A percentile compares a stretch with the other conserved stretches of the same genome.
These are phyloP conservation scores for Caenorhabditis panamensis DNA, from an alignment of 2,888 invertebrate genomes.

Conservation along the genomic window DNA sequence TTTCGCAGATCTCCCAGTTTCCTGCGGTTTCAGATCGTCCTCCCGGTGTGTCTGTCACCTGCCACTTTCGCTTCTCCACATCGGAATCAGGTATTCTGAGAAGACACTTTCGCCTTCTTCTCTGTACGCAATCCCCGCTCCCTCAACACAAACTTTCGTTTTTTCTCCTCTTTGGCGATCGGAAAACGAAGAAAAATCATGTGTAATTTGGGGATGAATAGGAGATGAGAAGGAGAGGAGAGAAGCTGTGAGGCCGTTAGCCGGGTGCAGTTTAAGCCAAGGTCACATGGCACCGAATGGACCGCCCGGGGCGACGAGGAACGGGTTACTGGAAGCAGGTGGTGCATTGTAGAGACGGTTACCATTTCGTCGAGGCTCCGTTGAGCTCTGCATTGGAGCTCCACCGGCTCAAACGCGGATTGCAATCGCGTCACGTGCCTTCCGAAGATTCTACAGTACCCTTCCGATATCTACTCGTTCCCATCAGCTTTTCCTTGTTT, in stretches of 20 bases:
- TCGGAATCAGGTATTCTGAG: background rate
- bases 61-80: background rate
- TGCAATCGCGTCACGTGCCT: too few species aligned
- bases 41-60: background rate
- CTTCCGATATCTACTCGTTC: too few species aligned
- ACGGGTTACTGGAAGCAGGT: too few species aligned
- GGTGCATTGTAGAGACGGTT: too few species aligned
- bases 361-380: too few species aligned
- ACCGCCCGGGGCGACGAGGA: background rate
- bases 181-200: conserved; percentile 11
- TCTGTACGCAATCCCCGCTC: background rate
- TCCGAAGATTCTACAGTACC: too few species aligned
- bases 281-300: background rate
- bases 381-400: too few species aligned
- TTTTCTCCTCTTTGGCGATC: background rate
- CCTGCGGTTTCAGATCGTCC: too few species aligned
- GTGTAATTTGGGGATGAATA: background rate
- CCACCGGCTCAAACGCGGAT: too few species aligned
- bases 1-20: too few species aligned
- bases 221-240: background rate
- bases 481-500: background rate
- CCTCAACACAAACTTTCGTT: background rate
- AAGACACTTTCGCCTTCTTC: background rate
- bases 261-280: background rate
- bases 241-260: background rate